Evolutionary conservation across 2,888 invertebrate species (phyloP), one percentile per base, ranked within the genome.

Genomic region (Noctua fimbriata): DNA sequence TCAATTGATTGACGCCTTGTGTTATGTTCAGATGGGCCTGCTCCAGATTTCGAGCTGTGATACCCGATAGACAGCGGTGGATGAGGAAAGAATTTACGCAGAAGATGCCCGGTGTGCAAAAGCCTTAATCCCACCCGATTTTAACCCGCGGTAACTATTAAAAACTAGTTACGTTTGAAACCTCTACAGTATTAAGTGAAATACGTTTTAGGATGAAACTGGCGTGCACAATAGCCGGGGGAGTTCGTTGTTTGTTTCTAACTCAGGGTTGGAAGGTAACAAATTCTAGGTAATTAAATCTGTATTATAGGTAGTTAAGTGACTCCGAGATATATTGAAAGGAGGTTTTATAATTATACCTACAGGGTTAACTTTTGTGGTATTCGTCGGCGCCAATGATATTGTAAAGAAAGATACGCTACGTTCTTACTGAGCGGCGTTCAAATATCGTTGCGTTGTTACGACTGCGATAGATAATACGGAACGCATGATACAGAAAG

Each of bases 161-260:
- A 73, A 84, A 73, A 63, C 71, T 47, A 83, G 47, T 83, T 69
- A 84, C 5, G 65, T 28, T 28, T 9, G 44, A 21, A 67, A 80
- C 65, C 41, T 41, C 60, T 44, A 65, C n/a, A 78, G n/a, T 65
- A 70, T 69, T 79, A 83, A 18, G 58, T 79, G 36, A 73, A 82
- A 79, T 66, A 84, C 52, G 85, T 74, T 80, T 83, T 63, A 41
- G 71, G 18, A 74, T 71, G 60, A 83, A 84, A 41, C 58, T 60
- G 55, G 28, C 73, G 69, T 58, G 69, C 55, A 60, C 55, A 60
- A 72, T 81, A 18, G 36, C 36, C 12, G 60, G 44, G 4, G n/a
- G 16, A 69, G 75, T 82, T 82, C 32, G 32, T 52, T 69, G 60
- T 63, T 69, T 76, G 67, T 73, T 80, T 82, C 24, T 7, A 82